Evolutionary conservation across 1,140 invertebrate species (phyloP).

Genomic region (Olivierus martensii): DNA sequence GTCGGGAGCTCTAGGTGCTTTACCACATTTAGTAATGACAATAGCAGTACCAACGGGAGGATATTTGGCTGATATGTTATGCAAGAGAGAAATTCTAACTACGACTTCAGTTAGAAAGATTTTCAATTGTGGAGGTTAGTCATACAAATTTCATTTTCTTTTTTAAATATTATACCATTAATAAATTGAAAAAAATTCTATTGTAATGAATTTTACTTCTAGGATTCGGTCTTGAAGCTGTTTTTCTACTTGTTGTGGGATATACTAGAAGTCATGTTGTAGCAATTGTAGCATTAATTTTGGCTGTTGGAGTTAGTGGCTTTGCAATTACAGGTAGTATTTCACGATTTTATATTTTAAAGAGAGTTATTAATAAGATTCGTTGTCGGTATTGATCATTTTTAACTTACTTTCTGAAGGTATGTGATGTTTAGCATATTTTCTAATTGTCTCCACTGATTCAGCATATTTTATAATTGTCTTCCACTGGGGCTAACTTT

Average conservation of each 20-base stretch:
- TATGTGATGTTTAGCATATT: no score
- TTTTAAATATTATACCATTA: neutral
- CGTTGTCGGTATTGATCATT: no score
- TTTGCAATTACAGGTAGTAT: constrained; percentile 87
- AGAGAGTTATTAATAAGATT: no score
- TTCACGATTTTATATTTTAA: no score
- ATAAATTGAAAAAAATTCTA: neutral
- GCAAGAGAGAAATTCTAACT: constrained; percentile 73
- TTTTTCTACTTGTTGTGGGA: constrained; percentile 91
- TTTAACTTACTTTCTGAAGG: no score
- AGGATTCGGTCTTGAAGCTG: constrained; percentile 78
- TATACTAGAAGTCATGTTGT: constrained; percentile 58
- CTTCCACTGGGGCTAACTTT: no score
- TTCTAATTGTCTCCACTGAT: no score
- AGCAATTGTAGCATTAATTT: constrained; percentile 74
- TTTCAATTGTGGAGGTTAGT: constrained; percentile 45
- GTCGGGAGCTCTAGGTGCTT: constrained; percentile 84
- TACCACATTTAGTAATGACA: constrained; percentile 97
- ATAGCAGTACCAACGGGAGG: constrained; percentile 93
- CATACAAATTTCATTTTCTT: neutral
- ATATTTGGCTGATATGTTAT: constrained; percentile 82
- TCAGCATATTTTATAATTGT: no score
- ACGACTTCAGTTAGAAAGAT: constrained; percentile 94
- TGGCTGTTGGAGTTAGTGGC: constrained; percentile 95
- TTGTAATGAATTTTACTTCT: neutral